These are phyloP conservation scores for Falco concolor DNA, from an alignment of 2,797 vertebrate genomes.

Conservation along the genomic window DNA sequence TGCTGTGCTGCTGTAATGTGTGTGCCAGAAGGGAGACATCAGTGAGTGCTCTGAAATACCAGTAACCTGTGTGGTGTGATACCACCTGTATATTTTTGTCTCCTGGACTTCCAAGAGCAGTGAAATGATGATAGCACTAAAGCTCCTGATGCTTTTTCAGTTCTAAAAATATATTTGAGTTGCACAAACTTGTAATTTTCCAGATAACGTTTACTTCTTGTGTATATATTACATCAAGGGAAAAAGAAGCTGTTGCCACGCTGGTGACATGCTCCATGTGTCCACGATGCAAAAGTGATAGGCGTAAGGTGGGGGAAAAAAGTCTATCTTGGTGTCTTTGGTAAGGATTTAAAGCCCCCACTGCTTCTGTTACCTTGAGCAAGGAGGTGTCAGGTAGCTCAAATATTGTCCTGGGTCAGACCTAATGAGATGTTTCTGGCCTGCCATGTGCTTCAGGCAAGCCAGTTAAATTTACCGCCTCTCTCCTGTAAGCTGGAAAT, in stretches of 20 bases:
- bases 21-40: neutral
- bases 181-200: neutral
- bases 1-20: neutral
- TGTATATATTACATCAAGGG: neutral
- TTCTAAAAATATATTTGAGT: neutral
- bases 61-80: neutral
- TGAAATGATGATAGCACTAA: neutral
- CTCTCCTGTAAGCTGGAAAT: neutral
- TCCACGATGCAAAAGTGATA: neutral
- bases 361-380: neutral
- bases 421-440: neutral
- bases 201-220: neutral
- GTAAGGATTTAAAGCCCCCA: neutral
- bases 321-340: neutral
- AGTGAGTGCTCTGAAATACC: neutral
- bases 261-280: neutral
- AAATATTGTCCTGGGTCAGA: neutral
- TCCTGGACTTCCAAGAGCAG: neutral
- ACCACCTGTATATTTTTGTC: neutral
- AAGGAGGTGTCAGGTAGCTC: neutral
- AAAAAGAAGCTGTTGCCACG: neutral
- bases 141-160: neutral
- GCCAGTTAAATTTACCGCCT: neutral
- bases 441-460: neutral
- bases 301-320: neutral